These are phyloP conservation scores for Synchiropus splendidus DNA, from an alignment of 2,113 vertebrate genomes.

Conservation along the genomic window DNA sequence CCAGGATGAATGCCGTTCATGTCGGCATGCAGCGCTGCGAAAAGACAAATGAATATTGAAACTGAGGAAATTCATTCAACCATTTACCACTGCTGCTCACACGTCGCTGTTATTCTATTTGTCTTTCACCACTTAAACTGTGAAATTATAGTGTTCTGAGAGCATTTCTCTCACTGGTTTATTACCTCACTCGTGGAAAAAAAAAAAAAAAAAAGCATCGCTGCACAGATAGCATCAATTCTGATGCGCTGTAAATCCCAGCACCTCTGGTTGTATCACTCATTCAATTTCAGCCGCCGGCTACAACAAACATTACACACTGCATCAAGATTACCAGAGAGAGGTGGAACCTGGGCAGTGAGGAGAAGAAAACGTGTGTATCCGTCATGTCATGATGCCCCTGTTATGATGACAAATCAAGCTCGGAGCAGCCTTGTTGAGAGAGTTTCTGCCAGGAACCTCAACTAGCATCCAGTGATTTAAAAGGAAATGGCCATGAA, in stretches of 20 bases:
- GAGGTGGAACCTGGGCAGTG: conserved; percentile 31
- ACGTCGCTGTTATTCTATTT: conserved; percentile 58
- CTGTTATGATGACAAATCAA: conserved; percentile 59
- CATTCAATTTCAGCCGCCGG: conserved; percentile 59
- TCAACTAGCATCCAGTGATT: too few species aligned
- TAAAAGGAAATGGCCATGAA: too few species aligned
- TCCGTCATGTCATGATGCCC: conserved; percentile 59
- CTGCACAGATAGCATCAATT: conserved; percentile 64
- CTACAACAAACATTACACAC: conserved; percentile 62
- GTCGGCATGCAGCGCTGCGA: conserved; percentile 13
- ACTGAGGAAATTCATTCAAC: conserved; percentile 54
- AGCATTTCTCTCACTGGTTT: conserved; percentile 57
- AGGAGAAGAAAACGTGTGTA: conserved; percentile 30
- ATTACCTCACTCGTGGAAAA: conserved; percentile 56
- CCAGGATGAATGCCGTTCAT: conserved; percentile 36
- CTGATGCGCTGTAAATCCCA: conserved; percentile 51
- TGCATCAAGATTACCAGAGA: conserved; percentile 57
- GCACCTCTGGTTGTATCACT: conserved; percentile 61
- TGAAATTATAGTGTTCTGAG: conserved; percentile 49
- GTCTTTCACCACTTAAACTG: conserved; percentile 59
- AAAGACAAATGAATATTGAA: conserved; percentile 48
- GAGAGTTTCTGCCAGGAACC: too few species aligned
- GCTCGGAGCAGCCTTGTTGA: conserved; percentile 20
- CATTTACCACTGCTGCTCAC: conserved; percentile 49
- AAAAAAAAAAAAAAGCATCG: conserved; percentile 58